Evolutionary conservation across 2,113 vertebrate genomes (phyloP).

Genomic region (Lophius piscatorius): DNA sequence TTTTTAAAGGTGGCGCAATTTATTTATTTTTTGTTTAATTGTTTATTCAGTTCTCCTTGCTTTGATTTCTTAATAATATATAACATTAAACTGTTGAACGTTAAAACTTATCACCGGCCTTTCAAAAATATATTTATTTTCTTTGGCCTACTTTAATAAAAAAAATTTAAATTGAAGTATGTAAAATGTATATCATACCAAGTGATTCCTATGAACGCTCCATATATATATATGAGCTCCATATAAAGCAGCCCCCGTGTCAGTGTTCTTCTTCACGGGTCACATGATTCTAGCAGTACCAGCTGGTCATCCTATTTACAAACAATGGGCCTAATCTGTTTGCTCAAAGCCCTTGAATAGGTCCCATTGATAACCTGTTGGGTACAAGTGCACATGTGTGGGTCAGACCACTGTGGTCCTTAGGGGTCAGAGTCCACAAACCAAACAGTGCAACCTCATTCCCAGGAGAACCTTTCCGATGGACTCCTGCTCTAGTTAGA

Average conservation of each 20-base stretch:
- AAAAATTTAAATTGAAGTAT: too few relatives aligned
- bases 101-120: too few relatives aligned
- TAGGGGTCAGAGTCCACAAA: slow-evolving; percentile 62
- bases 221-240: too few relatives aligned
- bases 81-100: too few relatives aligned
- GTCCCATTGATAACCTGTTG: slow-evolving; percentile 59
- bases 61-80: too few relatives aligned
- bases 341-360: slow-evolving; percentile 64
- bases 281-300: slow-evolving; percentile 47
- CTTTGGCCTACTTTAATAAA: too few relatives aligned
- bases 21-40: too few relatives aligned
- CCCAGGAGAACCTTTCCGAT: slow-evolving; percentile 67
- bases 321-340: slow-evolving; percentile 70
- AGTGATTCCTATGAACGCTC: slow-evolving; percentile 17
- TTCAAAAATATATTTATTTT: too few relatives aligned
- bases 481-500: slow-evolving; percentile 56
- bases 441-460: slow-evolving; percentile 62
- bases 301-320: slow-evolving; percentile 65
- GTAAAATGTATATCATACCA: too few relatives aligned
- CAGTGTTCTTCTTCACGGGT: slow-evolving; percentile 47
- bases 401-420: slow-evolving; percentile 67
- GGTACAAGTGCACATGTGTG: slow-evolving; percentile 54
- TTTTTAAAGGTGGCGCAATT: background rate
- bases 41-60: too few relatives aligned
- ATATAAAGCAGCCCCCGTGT: slow-evolving; percentile 8